Evolutionary conservation across 2,113 vertebrate species (phyloP).

Genomic region (Heptranchias perlo): DNA sequence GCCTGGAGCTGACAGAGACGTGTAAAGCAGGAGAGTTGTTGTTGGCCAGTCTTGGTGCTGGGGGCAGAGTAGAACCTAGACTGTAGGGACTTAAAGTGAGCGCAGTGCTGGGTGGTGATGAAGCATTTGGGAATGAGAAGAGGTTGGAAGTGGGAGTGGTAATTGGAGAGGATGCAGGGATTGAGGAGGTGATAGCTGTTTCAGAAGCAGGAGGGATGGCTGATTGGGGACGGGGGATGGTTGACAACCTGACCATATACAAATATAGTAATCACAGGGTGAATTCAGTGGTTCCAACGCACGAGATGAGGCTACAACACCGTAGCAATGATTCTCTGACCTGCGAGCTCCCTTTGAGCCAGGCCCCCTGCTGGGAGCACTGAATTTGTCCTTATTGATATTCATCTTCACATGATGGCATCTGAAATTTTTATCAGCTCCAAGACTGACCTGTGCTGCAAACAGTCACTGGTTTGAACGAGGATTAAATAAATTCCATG

Average conservation of each 20-base stretch:
- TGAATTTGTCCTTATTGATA: not conserved
- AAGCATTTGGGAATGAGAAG: not conserved
- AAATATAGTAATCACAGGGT: not conserved
- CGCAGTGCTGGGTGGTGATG: not conserved
- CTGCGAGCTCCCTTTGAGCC: not conserved
- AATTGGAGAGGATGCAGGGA: not conserved
- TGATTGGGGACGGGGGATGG: not conserved
- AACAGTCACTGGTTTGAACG: not conserved
- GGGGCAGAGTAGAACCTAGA: too few relatives aligned
- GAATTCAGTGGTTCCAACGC: not conserved
- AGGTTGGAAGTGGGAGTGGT: not conserved
- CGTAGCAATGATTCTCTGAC: not conserved
- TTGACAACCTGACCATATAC: not conserved
- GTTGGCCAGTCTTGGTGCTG: too few relatives aligned
- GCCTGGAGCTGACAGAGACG: too few relatives aligned
- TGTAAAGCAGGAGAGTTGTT: too few relatives aligned
- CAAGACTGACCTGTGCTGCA: not conserved
- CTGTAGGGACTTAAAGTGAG: too few relatives aligned
- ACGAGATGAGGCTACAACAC: not conserved
- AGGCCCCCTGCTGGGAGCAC: not conserved
- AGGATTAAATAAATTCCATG: not conserved
- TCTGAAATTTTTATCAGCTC: not conserved
- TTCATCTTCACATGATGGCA: not conserved
- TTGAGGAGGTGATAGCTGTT: not conserved
- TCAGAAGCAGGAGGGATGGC: not conserved